Evolutionary conservation across 2,888 invertebrate species (phyloP), one percentile per base, ranked within the genome.

Genomic region (Anoplius nigerrimus): DNA sequence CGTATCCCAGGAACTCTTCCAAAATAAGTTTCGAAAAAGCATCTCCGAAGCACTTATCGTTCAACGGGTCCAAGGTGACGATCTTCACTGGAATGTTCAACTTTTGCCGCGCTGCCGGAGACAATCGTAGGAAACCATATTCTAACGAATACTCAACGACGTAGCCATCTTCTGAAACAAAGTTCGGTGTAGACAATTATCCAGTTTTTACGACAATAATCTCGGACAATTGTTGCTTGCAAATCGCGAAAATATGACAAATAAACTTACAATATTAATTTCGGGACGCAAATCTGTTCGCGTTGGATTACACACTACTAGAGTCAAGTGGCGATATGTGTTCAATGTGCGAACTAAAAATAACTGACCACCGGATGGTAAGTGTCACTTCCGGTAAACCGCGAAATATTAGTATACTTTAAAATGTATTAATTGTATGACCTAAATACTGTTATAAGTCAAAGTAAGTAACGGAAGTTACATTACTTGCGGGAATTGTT

Each of bases 121-220:
- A 96, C 4, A 99, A 90, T 0, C 99, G 93, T 34, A 99, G 91
- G 87, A 98, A 97, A 0, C 99, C 99, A 89, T 99, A 98, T 89
- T 99, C 98, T 76, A 99, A 90, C 0, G 99, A 97, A 90, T 99
- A 99, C 89, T 99, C 99, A 1, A 99, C 95, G 56, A 99, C 98
- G 88, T 98, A 98, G 85, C 97, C 96, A 83, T 98, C 97, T 82
- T 97, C 96, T 87, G 92, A 90, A 92, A 92, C 92, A 59, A 91
- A 34, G 11, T 2, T 5, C 34, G 11, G 11, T 13, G 11, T 34
- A 34, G 34, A 1, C 11, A 34, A 13, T 34, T 34, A 34, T 13
- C 11, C 11, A 34, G 34, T 34, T 8, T 2, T 34, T 34, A 34
- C 27, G 27, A 27, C 27, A 27, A 90, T 92, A 80, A 69, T 70